Base-by-base conservation (phyloP, 2,888 invertebrate genomes). In the Diloba caeruleocephala region DNA sequence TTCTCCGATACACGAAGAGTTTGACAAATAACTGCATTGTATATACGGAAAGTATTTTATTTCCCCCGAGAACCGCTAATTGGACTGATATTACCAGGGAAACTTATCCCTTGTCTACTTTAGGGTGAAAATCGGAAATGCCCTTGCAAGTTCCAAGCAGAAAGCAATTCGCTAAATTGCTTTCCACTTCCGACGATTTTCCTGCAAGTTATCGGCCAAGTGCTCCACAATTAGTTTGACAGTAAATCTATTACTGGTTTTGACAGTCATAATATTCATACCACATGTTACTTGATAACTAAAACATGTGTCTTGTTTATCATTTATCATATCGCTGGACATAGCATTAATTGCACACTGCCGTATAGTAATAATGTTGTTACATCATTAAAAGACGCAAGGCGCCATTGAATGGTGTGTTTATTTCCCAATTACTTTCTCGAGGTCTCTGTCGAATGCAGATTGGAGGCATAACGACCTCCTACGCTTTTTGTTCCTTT, bases 241-340 rank as follows among this genome's bases (percentile, higher is more conserved):
- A 70, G 51, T 66, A 44, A 50, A 43, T 54, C 36, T 34, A 33
- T 45, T 39, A 29, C 23, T 29, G n/a, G 28, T 15, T 17, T 28
- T 14, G 13, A 29, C 33, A 31, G 34, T 28, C 19, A n/a, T 21
- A 5, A 26, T 52, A 45, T 41, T 19, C 38, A 43, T 50, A 51
- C 50, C 73, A 71, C 53, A 68, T 62, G 69, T 52, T 49, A 42
- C 44, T 55, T 53, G 63, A 62, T 72, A 71, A 53, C 48, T 53
- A 45, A 53, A 58, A 52, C 65, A 72, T 69, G 38, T 69, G 69
- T 52, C 58, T 61, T 45, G 52, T 57, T 52, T 50, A 68, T 71
- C 62, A 33, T 43, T 29, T 29, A 36, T 34, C 42, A 38, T 55
- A 71, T 57, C 54, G 46, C 29, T 49, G 55, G 41, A 63, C n/a